Evolutionary conservation across 2,113 vertebrate genomes (phyloP).

Genomic region (Fukomys damarensis): DNA sequence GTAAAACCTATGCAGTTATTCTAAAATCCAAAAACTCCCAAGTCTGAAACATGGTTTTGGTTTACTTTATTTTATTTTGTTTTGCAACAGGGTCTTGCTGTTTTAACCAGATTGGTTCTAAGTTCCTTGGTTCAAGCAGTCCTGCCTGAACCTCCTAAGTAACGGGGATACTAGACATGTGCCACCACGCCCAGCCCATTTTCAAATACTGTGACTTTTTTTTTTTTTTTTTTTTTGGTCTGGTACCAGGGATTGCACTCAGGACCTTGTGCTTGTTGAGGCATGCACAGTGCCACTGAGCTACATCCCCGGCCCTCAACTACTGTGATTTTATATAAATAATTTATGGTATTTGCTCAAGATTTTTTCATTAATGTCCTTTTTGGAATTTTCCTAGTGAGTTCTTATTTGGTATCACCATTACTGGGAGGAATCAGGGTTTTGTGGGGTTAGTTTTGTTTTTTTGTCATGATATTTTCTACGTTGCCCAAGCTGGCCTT

Average conservation of each 20-base stretch:
- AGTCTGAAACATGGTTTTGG: neutral
- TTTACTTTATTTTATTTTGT: neutral
- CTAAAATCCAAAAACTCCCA: neutral
- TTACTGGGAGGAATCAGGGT: neutral
- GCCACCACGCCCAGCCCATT: neutral
- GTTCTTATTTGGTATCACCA: conserved; percentile 23
- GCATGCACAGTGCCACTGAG: too few relatives aligned
- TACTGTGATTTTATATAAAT: neutral
- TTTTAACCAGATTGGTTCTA: neutral
- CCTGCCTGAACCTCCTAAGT: neutral
- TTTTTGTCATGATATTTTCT: neutral
- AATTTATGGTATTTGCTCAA: neutral
- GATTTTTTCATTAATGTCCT: neutral
- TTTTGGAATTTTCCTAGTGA: neutral
- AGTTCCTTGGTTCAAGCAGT: neutral
- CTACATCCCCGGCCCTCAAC: neutral
- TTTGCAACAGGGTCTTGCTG: neutral
- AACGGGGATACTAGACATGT: neutral
- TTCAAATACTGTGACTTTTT: neutral
- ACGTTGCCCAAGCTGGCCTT: neutral
- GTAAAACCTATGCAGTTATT: neutral
- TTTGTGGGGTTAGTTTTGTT: neutral
- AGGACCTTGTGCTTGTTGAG: too few relatives aligned
- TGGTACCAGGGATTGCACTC: too few relatives aligned
- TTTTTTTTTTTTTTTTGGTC: too few relatives aligned